Evolutionary conservation across 2,113 vertebrate genomes (phyloP), one percentile per base, ranked within the genome.

Genomic region (Myrmecophaga tridactyla): DNA sequence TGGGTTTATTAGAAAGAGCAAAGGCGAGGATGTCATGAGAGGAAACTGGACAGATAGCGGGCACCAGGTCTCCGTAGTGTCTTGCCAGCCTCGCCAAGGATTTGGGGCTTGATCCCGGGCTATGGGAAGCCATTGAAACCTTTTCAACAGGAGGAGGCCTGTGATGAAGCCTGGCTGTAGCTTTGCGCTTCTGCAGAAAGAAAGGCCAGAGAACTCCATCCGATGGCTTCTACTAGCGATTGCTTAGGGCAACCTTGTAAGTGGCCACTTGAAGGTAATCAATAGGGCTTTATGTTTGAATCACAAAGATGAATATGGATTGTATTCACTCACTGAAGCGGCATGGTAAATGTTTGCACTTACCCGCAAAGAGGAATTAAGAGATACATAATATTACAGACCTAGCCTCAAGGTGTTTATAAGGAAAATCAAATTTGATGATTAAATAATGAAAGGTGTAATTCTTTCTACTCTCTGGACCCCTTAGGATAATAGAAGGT

Each of bases 391-490:
- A 77, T 92, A 89, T 94, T 84, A 67, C 43, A 95, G 70, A 25
- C 80, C 70, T 96, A 87, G 53, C 95, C 95, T 62, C 63, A 84
- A 83, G 96, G 86, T 97, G 14, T 95, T 97, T 91, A 84, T 75
- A 96, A 91, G 91, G 89, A 96, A 96, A 96, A 94, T 97, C 96
- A 95, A 86, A 92, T 96, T 94, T 85, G 53, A 87, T 85, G 90
- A 97, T 97, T 96, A 97, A 96, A 93, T 90, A 83, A 70, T 96
- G 80, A 97, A 97, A 96, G 95, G 80, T 93, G 51, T 96, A 70
- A 87, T 96, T 97, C 83, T 96, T 96, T 83, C 78, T 75, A 46
- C 92, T 91, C 83, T 36, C 78, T 51, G 25, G 60, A 41, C 41
- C 27, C 11, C 51, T 70, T 87, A 72, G 90, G 93, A 93, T 95